A percentile compares a stretch with the other conserved stretches of the same genome.
Evolutionary conservation across 2,113 vertebrate genomes (phyloP).

Genomic region (Holacanthus passer): DNA sequence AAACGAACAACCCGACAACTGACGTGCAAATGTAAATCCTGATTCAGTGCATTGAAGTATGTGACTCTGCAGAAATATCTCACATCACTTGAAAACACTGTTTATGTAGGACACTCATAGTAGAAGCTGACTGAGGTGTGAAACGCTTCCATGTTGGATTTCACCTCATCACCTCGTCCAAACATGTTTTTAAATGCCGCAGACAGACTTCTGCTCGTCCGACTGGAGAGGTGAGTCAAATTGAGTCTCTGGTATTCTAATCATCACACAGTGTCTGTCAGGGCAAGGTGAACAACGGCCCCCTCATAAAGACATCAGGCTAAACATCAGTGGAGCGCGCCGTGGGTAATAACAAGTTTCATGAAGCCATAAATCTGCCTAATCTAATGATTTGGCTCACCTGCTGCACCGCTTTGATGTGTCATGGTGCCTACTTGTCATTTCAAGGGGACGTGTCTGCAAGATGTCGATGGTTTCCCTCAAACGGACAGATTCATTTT

Average conservation of each 20-base stretch:
- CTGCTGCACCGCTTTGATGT: slow-evolving; percentile 78
- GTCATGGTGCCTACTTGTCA: slow-evolving; percentile 80
- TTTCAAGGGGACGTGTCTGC: slow-evolving; percentile 80
- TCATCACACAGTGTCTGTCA: slow-evolving; percentile 66
- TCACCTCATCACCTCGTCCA: not conserved
- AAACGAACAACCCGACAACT: not conserved
- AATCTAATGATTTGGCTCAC: slow-evolving; percentile 85
- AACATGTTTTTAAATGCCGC: slow-evolving; percentile 48
- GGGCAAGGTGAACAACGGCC: slow-evolving; percentile 78
- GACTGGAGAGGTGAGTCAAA: slow-evolving; percentile 59
- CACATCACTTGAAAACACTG: not conserved
- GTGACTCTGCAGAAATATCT: not conserved
- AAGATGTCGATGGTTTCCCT: slow-evolving; percentile 62
- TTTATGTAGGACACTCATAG: not conserved
- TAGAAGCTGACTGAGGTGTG: not conserved
- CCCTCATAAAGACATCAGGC: slow-evolving; percentile 84
- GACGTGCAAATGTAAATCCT: too few relatives aligned
- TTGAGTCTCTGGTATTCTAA: slow-evolving; percentile 66
- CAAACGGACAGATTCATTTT: slow-evolving; percentile 74
- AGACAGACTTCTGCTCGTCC: slow-evolving; percentile 36
- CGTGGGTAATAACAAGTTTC: slow-evolving; percentile 83
- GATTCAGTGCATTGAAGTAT: too few relatives aligned
- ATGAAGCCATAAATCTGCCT: slow-evolving; percentile 84
- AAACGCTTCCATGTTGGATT: not conserved
- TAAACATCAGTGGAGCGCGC: slow-evolving; percentile 78